phyloP scores from a whole-genome alignment of 1,140 invertebrate species.

The Hylaeus anthracinus region DNA sequence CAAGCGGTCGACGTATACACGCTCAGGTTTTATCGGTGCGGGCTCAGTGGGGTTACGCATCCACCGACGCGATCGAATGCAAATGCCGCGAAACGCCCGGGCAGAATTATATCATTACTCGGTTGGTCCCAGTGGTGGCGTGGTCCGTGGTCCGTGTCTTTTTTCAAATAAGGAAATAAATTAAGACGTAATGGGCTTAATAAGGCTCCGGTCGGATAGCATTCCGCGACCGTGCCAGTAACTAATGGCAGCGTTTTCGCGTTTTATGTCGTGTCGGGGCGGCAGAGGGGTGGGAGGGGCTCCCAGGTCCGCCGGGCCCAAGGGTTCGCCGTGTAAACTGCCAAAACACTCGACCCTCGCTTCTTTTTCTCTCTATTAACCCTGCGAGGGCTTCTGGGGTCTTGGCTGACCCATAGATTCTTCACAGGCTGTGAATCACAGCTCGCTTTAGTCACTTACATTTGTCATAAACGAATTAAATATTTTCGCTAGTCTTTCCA shows the following conservation, averaged over 20 bases:
- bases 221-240: slow-evolving; percentile 60
- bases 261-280: slow-evolving; percentile 55
- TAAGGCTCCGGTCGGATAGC: slow-evolving; percentile 61
- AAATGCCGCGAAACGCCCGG: slow-evolving; percentile 49
- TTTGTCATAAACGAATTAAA: no score
- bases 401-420: no score
- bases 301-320: not conserved
- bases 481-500: no score
- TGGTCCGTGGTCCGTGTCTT: slow-evolving; percentile 10
- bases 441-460: no score
- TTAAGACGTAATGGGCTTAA: slow-evolving; percentile 66
- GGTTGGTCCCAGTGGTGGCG: slow-evolving; percentile 11
- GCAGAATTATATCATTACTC: slow-evolving; percentile 64
- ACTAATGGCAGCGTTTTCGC: slow-evolving; percentile 60
- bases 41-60: slow-evolving; percentile 31
- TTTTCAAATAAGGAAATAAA: slow-evolving; percentile 64
- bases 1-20: slow-evolving; percentile 8
- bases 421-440: no score
- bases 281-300: not conserved
- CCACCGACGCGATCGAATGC: slow-evolving; percentile 51
- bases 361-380: slow-evolving; percentile 1
- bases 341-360: slow-evolving; percentile 28
- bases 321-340: slow-evolving; percentile 16
- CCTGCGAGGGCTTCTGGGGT: no score
- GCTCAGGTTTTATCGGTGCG: slow-evolving; percentile 28